phyloP scores from a whole-genome alignment of 2,113 vertebrate species.

The Piaya cayana region DNA sequence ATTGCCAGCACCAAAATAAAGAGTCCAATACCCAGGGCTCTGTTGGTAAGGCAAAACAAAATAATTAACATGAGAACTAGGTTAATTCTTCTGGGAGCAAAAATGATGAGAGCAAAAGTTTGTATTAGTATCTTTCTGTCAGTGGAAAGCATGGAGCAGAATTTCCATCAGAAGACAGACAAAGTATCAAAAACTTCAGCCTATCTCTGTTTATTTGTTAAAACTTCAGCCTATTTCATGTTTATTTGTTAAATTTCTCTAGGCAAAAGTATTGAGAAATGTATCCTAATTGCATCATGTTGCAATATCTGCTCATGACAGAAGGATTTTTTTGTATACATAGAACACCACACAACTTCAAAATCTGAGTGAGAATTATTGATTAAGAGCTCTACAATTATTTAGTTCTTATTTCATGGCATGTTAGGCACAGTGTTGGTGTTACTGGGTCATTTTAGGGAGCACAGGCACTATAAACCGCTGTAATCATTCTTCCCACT shows the following conservation, averaged over 20 bases:
- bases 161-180: background rate
- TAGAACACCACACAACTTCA: background rate
- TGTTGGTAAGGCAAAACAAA: constrained; percentile 65
- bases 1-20: constrained; percentile 85
- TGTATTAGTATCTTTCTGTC: background rate
- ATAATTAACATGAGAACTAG: background rate
- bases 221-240: background rate
- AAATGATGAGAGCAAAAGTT: background rate
- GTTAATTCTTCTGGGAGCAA: background rate
- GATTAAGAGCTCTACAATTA: background rate
- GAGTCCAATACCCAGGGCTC: constrained; percentile 87
- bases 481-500: background rate
- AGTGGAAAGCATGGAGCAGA: background rate
- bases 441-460: background rate
- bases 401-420: background rate
- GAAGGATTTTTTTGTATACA: background rate
- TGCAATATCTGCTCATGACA: background rate
- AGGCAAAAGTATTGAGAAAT: background rate
- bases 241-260: background rate
- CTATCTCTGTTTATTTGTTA: background rate
- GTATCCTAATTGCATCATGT: background rate
- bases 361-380: background rate
- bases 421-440: background rate
- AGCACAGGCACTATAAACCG: background rate
- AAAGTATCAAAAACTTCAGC: background rate